Base-by-base conservation (phyloP, 2,888 invertebrate genomes). In the Microctonus brassicae region DNA sequence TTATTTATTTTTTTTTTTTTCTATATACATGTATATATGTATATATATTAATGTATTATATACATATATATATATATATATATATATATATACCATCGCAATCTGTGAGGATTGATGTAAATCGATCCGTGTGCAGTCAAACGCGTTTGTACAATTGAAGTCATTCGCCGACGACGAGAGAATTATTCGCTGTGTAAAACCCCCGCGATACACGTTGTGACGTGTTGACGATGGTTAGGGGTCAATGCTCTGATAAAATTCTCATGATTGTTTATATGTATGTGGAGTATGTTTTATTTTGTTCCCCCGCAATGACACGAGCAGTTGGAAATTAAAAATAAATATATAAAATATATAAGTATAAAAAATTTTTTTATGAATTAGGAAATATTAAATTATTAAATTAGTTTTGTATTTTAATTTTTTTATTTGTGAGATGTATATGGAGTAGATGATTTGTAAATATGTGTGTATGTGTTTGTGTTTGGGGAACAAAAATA, bases 181-280 rank as follows among this genome's bases (percentile, higher is more conserved):
- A 70, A 75, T 55, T 72, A 73, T 74, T 47, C 62, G 62, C 29
- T 52, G 42, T 7, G 4, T 47, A 6, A 7, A 17, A 47, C 47
- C 17, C 47, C 17, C 47, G 47, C 47, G 47, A 17, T 17, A 47
- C 17, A 47, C 47, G 17, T n/a, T 17, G 47, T 47, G 17, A 47
- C 47, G 17, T n/a, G 17, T n/a, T 47, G 65, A 57, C 36, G 69
- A 70, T 61, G 55, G 47, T 58, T 47, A 39, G 72, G 61, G 79
- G 81, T 81, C 81, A 80, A 81, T 76, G 80, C 73, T 78, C 81
- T 77, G 80, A 80, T 80, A 80, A 81, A 80, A 79, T 80, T 80
- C 52, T 65, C 77, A 5, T 17, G 78, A 81, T 80, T 79, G 76
- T 78, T 75, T 57, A 26, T 57, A 1, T n/a, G 26, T n/a, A 11